Base-by-base conservation (phyloP, 1,140 invertebrate genomes). In the Trichogramma pretiosum region DNA sequence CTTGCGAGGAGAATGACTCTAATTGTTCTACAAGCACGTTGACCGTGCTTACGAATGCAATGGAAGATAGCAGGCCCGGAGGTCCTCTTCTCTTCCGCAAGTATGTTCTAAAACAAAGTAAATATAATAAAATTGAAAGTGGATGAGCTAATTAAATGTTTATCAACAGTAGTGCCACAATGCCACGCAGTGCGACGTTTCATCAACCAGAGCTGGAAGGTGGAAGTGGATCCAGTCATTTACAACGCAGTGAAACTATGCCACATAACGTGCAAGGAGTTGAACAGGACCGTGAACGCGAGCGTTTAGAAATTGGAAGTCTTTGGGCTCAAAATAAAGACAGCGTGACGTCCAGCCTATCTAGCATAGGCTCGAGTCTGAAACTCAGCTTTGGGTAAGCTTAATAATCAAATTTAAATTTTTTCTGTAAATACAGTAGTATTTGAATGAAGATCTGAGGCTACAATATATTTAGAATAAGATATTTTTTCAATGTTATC, bases 321-420 rank as follows among this genome's bases (percentile, higher is more conserved):
- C 55, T 72, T 46, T 71, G 70, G 70, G 58, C 65, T 13, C 67
- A 68, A 39, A 71, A 70, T 50, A 72, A 68, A 38, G 77, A 81
- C 30, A 83, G 80, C 23, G 80, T 86, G 14, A 81, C 83, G 0
- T 84, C 85, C 4, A 84, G 84, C 58, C 73, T 87, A 44, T 83
- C 82, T 40, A 85, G 80, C 60, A 67, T 87, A 30, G 80, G 85
- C 13, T 85, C 84, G 54, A 84, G 82, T 58, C 76, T 90, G 40
- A 89, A 89, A 73, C 76, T 87, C 43, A 86, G 82, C 60, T 89
- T 90, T 58, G 84, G 85, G 87, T 90, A 74, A 82, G 77, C 43
- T 1, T 11, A 9, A 36, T 23, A 30, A 24, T 21, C 23, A n/a
- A n/a, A n/a, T n/a, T n/a, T n/a, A n/a, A n/a, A n/a, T n/a, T n/a